Conservation (phyloP, 2,113 vertebrate species). For the Tinamus guttatus region DNA sequence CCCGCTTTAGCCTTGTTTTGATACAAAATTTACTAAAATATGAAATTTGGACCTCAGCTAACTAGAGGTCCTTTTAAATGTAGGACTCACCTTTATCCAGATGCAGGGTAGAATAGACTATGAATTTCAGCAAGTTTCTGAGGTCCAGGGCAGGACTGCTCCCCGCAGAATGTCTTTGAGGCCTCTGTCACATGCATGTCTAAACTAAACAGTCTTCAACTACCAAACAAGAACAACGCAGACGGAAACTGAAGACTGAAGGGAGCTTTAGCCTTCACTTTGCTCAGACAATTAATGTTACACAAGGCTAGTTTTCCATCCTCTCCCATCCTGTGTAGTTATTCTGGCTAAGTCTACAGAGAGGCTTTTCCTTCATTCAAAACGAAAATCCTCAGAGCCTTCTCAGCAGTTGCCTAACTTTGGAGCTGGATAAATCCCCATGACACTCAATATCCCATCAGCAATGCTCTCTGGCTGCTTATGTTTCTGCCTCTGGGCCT, state of each 20-base stretch:
- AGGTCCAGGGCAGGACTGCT: neutral
- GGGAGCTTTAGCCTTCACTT: conserved; percentile 10
- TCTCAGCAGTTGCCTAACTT: neutral
- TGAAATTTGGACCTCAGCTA: neutral
- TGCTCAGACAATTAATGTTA: conserved; percentile 10
- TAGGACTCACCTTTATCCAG: neutral
- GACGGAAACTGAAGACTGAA: neutral
- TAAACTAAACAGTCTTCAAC: neutral
- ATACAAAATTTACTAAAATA: neutral
- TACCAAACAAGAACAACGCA: neutral
- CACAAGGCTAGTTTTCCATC: neutral
- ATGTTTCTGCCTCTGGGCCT: conserved; percentile 17
- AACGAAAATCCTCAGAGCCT: conserved; percentile 30
- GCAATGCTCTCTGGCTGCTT: conserved; percentile 9
- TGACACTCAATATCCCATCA: neutral
- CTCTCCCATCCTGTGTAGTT: neutral
- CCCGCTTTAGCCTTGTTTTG: neutral
- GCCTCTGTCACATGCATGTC: neutral
- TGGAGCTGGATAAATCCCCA: neutral
- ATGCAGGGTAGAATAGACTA: neutral
- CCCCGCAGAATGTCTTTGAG: neutral
- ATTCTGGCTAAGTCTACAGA: neutral
- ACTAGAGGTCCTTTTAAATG: neutral
- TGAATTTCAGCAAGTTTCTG: neutral
- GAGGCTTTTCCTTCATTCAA: conserved; percentile 20